Percentiles rank a stretch among this genome's conserved stretches.
phyloP scores from a whole-genome alignment of 2,888 invertebrate genomes.

The Chironomus tentans region DNA sequence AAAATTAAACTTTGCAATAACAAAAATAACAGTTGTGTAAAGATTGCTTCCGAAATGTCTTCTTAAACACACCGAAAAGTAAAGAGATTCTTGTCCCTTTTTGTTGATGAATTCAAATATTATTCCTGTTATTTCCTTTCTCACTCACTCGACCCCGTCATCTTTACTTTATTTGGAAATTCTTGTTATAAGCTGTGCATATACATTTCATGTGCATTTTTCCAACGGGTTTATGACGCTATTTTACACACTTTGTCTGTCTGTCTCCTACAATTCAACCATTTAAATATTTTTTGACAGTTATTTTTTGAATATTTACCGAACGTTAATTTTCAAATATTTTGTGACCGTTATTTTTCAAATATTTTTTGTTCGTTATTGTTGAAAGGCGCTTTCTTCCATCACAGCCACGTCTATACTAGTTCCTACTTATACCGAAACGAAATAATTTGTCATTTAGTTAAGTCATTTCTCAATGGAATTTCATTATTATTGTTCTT shows the following conservation, averaged over 20 bases:
- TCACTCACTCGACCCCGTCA: neutral
- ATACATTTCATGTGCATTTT: too few relatives aligned
- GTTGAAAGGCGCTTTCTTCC: too few relatives aligned
- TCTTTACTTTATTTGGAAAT: neutral
- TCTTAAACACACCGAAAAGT: neutral
- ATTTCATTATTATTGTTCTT: neutral
- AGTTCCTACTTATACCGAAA: too few relatives aligned
- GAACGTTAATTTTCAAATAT: too few relatives aligned
- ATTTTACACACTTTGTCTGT: too few relatives aligned
- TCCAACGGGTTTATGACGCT: too few relatives aligned
- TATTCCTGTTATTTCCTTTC: neutral
- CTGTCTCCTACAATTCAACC: too few relatives aligned
- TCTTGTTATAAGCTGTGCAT: neutral
- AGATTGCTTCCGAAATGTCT: neutral
- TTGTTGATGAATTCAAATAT: neutral
- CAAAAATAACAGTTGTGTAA: neutral
- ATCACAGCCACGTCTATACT: neutral
- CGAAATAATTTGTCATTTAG: neutral
- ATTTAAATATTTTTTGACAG: too few relatives aligned
- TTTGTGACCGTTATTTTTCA: too few relatives aligned
- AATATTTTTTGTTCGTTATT: too few relatives aligned
- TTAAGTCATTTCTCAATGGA: neutral
- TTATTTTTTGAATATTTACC: too few relatives aligned
- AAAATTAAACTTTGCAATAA: neutral
- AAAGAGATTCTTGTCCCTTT: too few relatives aligned